Base-by-base conservation (phyloP, 2,113 vertebrate genomes). In the Centropristis striata region DNA sequence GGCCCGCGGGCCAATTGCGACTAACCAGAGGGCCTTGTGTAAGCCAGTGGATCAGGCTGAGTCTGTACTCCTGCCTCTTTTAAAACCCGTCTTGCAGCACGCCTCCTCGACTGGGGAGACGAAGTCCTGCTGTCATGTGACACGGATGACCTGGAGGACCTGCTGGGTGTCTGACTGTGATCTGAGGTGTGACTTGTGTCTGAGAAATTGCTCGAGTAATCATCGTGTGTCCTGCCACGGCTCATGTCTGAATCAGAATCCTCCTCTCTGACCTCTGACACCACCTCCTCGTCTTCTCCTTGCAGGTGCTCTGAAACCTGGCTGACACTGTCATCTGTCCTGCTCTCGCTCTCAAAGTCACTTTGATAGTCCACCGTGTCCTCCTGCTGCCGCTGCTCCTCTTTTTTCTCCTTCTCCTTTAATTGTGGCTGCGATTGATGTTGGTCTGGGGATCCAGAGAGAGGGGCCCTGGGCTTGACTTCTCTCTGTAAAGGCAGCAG, bases 21-120 rank as follows among this genome's bases (percentile, higher is more conserved):
- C 96, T 91, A n/a, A 99, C 98, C 93, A 8, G 86, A 14, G 7
- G 90, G 7, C 94, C 94, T 93, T 27, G 57, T 71, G 36, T 51
- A 88, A 27, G 85, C 8, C 1, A 90, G 87, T 0, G 75, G 80
- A 0, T 88, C 76, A 3, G 90, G 80, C 3, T 75, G 86, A 0
- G 98, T 98, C 94, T 98, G 97, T 10, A 94, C 95, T 0, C 94
- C 95, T 0, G 70, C 87, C 0, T 98, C 97, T 71, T 75, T 97
- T n/a, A 95, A 63, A 0, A 18, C 13, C 59, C 39, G 41, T 66
- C 0, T 10, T 12, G 50, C 0, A 54, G 11, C 21, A 1, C 0
- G 23, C 5, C 47, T 83, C 23, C 41, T 61, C 7, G 32, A 16
- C 32, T 13, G 53, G 1, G 15, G 65, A 27, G 71, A 51, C 0